phyloP scores from a whole-genome alignment of 2,888 invertebrate species.

The Idaea biselata region DNA sequence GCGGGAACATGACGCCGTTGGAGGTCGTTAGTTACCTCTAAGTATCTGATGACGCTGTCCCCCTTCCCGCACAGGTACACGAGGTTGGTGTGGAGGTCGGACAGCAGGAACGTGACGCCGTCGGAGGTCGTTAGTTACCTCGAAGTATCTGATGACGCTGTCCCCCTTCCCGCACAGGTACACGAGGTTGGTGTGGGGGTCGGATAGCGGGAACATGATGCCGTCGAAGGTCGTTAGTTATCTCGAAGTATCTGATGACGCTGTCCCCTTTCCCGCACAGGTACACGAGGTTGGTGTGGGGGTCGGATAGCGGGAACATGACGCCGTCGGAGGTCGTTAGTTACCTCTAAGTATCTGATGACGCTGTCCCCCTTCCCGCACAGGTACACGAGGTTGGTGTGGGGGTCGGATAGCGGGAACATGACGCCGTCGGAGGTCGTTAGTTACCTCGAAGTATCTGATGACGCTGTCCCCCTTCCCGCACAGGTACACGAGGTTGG shows the following conservation, averaged over 20 bases:
- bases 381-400: no score
- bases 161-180: neutral
- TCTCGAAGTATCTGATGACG: no score
- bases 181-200: neutral
- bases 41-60: constrained; percentile 4
- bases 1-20: no score
- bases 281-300: no score
- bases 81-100: neutral
- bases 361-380: no score
- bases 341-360: no score
- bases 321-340: no score
- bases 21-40: constrained; percentile 3
- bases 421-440: neutral
- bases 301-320: no score
- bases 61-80: neutral
- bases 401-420: neutral
- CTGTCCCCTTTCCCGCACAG: no score
- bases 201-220: no score
- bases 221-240: no score
- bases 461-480: constrained; percentile 3
- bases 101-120: no score
- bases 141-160: constrained; percentile 3
- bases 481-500: neutral
- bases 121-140: constrained; percentile 6
- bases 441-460: constrained; percentile 5